Conservation (phyloP, 2,113 vertebrate species). For the Rhadina sibilatrix region DNA sequence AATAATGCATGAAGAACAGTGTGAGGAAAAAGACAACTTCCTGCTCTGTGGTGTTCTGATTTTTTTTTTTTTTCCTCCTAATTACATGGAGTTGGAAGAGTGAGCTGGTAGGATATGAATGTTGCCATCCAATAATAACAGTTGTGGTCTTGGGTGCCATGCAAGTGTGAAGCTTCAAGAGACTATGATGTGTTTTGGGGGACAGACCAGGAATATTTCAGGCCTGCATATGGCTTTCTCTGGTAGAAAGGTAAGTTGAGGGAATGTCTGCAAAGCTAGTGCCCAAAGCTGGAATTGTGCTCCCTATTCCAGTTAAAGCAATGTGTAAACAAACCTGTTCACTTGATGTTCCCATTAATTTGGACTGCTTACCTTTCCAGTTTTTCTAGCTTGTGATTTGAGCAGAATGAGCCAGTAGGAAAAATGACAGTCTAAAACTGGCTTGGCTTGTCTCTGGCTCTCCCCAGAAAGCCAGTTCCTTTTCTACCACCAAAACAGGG, state of each 20-base stretch:
- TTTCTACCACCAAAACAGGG: neutral
- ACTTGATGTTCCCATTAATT: slow-evolving; percentile 58
- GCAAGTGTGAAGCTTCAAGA: neutral
- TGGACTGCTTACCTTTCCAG: slow-evolving; percentile 64
- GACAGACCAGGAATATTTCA: neutral
- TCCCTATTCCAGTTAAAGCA: slow-evolving; percentile 31
- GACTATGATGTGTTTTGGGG: neutral
- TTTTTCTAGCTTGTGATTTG: slow-evolving; percentile 64
- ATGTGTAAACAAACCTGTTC: slow-evolving; percentile 41
- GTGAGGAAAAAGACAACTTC: neutral
- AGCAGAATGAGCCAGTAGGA: slow-evolving; percentile 33
- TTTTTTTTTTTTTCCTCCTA: neutral
- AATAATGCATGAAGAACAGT: neutral
- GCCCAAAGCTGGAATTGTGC: neutral
- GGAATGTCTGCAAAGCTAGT: neutral
- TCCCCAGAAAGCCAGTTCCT: slow-evolving; percentile 17
- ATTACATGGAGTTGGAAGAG: neutral
- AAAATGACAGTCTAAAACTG: slow-evolving; percentile 46
- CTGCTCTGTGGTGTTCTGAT: neutral
- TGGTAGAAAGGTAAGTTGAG: neutral
- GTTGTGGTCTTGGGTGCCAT: neutral
- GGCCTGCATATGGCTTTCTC: neutral
- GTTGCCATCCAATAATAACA: neutral
- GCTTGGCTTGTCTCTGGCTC: slow-evolving; percentile 39
- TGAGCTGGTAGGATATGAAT: slow-evolving; percentile 9